Evolutionary conservation across 1,140 invertebrate species (phyloP).

Genomic region (Myzus persicae): DNA sequence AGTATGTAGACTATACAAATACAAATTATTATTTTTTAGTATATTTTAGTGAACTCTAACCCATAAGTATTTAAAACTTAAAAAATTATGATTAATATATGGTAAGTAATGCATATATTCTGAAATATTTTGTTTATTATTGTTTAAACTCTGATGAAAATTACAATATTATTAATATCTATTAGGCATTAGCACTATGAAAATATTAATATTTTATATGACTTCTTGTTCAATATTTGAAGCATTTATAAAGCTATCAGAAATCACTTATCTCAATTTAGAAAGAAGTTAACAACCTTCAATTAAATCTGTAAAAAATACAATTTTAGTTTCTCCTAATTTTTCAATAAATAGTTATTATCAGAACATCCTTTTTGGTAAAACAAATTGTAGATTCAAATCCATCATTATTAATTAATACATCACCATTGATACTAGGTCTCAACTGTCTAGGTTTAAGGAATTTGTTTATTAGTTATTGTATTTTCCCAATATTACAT

Average conservation of each 20-base stretch:
- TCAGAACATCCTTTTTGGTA: background rate
- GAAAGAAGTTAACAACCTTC: background rate
- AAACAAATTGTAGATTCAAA: background rate
- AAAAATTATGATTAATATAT: background rate
- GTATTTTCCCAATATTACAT: background rate
- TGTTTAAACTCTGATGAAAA: background rate
- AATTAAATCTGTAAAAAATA: background rate
- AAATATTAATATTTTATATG: slow-evolving; percentile 4
- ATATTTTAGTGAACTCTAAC: background rate
- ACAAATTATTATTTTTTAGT: background rate
- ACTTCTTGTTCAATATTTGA: background rate
- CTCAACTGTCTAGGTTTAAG: too few species aligned
- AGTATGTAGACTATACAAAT: background rate
- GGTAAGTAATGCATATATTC: background rate
- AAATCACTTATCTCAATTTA: background rate
- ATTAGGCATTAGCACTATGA: background rate
- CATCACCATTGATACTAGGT: too few species aligned
- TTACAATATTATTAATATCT: background rate
- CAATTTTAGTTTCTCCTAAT: background rate
- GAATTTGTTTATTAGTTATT: background rate
- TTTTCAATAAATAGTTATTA: slow-evolving; percentile 3
- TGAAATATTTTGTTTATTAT: background rate
- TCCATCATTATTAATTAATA: background rate
- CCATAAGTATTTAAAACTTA: background rate
- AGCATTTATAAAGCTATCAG: background rate